Evolutionary conservation across 2,888 invertebrate genomes (phyloP).

Genomic region (Patella ulyssiponensis): DNA sequence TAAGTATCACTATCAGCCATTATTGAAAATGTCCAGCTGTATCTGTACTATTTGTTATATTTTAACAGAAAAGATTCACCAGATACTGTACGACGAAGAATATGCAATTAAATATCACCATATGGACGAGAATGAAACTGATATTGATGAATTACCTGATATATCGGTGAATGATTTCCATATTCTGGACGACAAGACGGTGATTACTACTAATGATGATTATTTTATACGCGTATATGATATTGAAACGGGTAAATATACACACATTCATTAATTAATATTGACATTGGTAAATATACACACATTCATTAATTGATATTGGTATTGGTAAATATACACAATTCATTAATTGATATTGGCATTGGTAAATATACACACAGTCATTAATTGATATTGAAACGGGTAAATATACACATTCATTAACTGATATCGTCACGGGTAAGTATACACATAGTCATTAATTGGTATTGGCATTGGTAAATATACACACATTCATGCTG

Average conservation of each 20-base stretch:
- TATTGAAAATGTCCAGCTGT: no score
- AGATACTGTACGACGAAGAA: background rate
- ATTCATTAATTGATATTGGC: background rate
- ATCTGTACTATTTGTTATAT: no score
- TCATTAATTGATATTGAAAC: background rate
- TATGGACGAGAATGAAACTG: background rate
- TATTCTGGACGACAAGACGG: conserved; percentile 18
- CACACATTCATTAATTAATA: background rate
- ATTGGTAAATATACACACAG: background rate
- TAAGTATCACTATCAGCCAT: no score
- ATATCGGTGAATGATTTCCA: conserved; percentile 13
- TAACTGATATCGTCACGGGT: no score
- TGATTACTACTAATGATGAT: conserved; percentile 33
- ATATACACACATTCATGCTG: no score
- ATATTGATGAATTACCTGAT: background rate
- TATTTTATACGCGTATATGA: conserved; percentile 29
- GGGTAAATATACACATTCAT: no score
- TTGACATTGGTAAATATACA: background rate
- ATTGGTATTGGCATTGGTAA: no score
- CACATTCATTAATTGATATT: background rate
- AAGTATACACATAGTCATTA: no score
- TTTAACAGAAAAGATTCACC: background rate
- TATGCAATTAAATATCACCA: background rate
- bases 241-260: conserved; percentile 27
- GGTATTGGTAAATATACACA: background rate